These are phyloP conservation scores for Strigamia transsilvanica DNA, from an alignment of 2,888 invertebrate genomes.

Conservation along the genomic window DNA sequence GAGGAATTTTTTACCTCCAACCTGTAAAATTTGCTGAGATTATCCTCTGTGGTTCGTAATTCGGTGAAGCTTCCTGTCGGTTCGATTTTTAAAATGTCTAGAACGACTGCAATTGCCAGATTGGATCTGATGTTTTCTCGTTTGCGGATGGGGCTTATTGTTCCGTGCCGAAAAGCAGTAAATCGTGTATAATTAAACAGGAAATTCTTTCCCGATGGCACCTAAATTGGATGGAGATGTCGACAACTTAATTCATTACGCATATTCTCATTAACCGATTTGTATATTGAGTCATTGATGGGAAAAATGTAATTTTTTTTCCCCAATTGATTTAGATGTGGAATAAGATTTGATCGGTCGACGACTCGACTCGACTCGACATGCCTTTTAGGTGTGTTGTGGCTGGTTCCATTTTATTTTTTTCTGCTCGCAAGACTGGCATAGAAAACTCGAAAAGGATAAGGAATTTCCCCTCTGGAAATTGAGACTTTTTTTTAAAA, in stretches of 20 bases:
- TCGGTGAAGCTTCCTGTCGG: too few relatives aligned
- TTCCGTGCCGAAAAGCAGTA: constrained; percentile 13
- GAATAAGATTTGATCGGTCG: constrained; percentile 10
- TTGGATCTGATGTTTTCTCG: neutral
- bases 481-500: constrained; percentile 20
- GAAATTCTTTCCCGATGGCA: constrained; percentile 13
- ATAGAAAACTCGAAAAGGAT: constrained; percentile 28
- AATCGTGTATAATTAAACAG: constrained; percentile 22
- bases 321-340: neutral
- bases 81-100: too few relatives aligned
- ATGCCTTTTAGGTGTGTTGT: constrained; percentile 5
- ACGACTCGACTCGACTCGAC: neutral
- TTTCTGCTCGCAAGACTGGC: neutral
- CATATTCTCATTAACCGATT: constrained; percentile 12
- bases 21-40: too few relatives aligned
- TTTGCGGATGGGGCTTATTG: neutral
- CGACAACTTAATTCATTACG: neutral
- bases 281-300: neutral
- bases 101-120: too few relatives aligned
- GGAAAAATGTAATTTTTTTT: neutral
- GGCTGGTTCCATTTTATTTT: constrained; percentile 3
- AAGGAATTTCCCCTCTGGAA: constrained; percentile 38
- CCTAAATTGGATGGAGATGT: constrained; percentile 7
- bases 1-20: too few relatives aligned
- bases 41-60: too few relatives aligned